Evolutionary conservation across 2,888 invertebrate genomes (phyloP).

Genomic region (Charanyca ferruginea): DNA sequence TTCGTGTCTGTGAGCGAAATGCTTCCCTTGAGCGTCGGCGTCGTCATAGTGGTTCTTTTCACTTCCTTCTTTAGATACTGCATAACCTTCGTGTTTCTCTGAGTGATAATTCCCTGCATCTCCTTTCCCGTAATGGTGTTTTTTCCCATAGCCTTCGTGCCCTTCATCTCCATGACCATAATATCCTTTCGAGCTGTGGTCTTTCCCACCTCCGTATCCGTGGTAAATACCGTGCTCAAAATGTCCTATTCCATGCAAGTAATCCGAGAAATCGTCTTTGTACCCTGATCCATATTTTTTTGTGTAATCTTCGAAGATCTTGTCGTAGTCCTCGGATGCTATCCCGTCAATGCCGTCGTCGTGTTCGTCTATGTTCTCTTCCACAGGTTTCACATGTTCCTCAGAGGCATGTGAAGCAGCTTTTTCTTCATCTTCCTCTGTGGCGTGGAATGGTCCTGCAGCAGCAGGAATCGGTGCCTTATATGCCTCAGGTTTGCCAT

Average conservation of each 20-base stretch:
- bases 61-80: conserved; percentile 87
- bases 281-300: conserved; percentile 78
- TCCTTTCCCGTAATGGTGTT: conserved; percentile 89
- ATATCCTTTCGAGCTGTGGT: conserved; percentile 83
- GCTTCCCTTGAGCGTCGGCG: conserved; percentile 87
- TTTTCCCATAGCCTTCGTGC: conserved; percentile 87
- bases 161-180: conserved; percentile 89
- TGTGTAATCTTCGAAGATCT: conserved; percentile 77
- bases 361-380: conserved; percentile 77
- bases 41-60: conserved; percentile 89
- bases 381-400: conserved; percentile 80
- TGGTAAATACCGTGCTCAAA: conserved; percentile 76
- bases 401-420: conserved; percentile 75
- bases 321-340: conserved; percentile 81
- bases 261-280: conserved; percentile 81
- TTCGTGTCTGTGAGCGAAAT: conserved; percentile 87
- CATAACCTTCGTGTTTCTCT: conserved; percentile 89
- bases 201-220: conserved; percentile 82
- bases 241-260: conserved; percentile 77
- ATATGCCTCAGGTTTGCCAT: conserved; percentile 80
- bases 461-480: conserved; percentile 76
- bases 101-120: conserved; percentile 90
- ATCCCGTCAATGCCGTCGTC: conserved; percentile 75
- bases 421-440: conserved; percentile 76
- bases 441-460: conserved; percentile 76